Percentiles rank a stretch among this genome's conserved stretches.
Evolutionary conservation across 92 coral and sea anemone genomes (phyloP).

Genomic region (Blastomussa wellsi): DNA sequence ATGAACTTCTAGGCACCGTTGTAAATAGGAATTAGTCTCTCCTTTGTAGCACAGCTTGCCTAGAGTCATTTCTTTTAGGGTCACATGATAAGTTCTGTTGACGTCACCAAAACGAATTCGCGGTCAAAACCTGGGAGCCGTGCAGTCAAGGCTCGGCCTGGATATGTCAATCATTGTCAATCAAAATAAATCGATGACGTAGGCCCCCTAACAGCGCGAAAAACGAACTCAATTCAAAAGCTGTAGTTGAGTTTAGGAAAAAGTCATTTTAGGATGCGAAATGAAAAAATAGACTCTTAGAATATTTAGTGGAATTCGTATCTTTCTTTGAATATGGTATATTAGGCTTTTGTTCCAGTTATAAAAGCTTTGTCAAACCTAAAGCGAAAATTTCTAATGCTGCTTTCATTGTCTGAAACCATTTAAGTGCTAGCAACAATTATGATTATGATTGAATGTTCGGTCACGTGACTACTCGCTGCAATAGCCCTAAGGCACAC

Average conservation of each 20-base stretch:
- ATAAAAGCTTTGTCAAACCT: neutral
- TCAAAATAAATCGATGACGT: neutral
- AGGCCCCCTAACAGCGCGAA: too few species aligned
- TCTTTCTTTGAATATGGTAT: neutral
- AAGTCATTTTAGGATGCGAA: too few species aligned
- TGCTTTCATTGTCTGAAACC: neutral
- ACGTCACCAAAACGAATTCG: neutral
- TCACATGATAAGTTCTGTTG: neutral
- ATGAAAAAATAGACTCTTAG: too few species aligned
- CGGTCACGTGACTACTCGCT: neutral
- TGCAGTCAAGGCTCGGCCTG: too few species aligned
- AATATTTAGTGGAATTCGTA: neutral
- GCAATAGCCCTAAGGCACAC: neutral
- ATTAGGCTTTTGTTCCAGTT: neutral
- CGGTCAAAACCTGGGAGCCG: neutral
- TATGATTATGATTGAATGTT: neutral
- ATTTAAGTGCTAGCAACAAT: neutral
- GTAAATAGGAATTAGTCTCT: neutral
- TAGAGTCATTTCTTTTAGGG: neutral
- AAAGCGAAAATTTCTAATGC: neutral
- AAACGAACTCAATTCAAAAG: too few species aligned
- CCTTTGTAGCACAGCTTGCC: neutral
- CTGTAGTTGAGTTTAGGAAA: too few species aligned
- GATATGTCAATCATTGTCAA: too few species aligned
- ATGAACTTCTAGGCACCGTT: neutral